Conservation (phyloP, 2,797 vertebrate species). For the Malacoctenus gilli region DNA sequence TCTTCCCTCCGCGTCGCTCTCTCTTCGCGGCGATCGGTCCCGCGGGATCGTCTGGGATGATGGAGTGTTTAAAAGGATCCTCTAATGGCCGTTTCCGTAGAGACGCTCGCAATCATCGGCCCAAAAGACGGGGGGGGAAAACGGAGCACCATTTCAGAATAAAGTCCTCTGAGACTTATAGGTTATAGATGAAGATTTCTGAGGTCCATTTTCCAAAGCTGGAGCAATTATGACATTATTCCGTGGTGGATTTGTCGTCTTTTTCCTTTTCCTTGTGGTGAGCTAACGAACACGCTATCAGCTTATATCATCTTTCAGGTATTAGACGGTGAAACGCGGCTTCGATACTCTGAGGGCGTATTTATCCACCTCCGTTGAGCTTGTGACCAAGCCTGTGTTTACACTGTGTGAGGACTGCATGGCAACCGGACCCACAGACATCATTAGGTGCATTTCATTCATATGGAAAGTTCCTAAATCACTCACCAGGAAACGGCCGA, state of each 20-base stretch:
- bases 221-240: constrained; percentile 48
- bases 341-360: constrained; percentile 12
- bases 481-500: constrained; percentile 14
- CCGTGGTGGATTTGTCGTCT: constrained; percentile 12
- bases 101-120: constrained; percentile 38
- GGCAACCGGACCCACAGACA: constrained; percentile 48
- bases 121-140: too few species aligned
- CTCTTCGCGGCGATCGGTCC: constrained; percentile 54
- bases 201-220: constrained; percentile 37
- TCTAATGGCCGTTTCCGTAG: constrained; percentile 49
- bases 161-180: neutral
- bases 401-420: constrained; percentile 36
- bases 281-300: constrained; percentile 49
- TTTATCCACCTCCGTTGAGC: constrained; percentile 26
- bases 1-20: constrained; percentile 37
- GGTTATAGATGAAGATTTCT: constrained; percentile 32
- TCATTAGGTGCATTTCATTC: constrained; percentile 33
- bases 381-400: constrained; percentile 47
- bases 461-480: constrained; percentile 12
- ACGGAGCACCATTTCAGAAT: constrained; percentile 15
- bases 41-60: constrained; percentile 51
- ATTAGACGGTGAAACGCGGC: constrained; percentile 10
- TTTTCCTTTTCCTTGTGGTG: constrained; percentile 41
- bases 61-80: constrained; percentile 47
- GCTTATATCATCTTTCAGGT: constrained; percentile 48